Base-by-base conservation (phyloP, 2,113 vertebrate species). In the Poeciliopsis turrubarensis region DNA sequence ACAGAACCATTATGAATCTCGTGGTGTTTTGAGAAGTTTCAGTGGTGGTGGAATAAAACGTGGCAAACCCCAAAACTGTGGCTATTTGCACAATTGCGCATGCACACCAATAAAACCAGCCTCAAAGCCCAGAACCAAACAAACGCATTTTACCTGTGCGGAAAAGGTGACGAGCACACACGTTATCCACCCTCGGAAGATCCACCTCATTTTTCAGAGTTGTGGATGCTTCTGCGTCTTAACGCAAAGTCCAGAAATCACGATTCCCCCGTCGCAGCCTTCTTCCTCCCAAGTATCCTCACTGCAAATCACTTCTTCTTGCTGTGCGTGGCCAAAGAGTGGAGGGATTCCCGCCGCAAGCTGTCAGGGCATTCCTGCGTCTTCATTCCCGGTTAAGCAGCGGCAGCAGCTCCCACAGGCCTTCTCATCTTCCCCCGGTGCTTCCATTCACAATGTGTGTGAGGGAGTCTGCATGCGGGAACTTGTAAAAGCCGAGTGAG, bases 171-270 rank as follows among this genome's bases (percentile, higher is more conserved):
- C 26, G 3, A 94, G 64, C 61, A 81, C 72, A n/a, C 87, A 90
- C 19, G 83, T 81, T 83, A 94, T 92, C 94, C 94, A 95, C 65
- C 91, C 93, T 54, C 81, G 93, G 89, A 93, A 93, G 75, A 94
- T 94, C 95, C 94, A 95, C 74, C 92, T 88, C 94, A 95, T 95
- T 73, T 87, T 90, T 77, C 79, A 31, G 85, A 17, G 72, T 73
- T 37, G 27, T 37, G 22, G 67, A 15, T 34, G 32, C 57, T 62
- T 78, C 51, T 70, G 60, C 32, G 26, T 14, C 10, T 6, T 62
- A 51, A 73, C 57, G n/a, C 64, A 19, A 32, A 65, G 66, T 51
- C 44, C 1, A 26, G 62, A 19, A 62, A 31, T 54, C 39, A 37
- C n/a, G 44, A 61, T 5, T 60, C 11, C 19, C 47, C 51, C 22